A percentile compares a stretch with the other conserved stretches of the same genome.
Conservation (phyloP, 2,113 vertebrate species). For the Lethenteron reissneri region DNA sequence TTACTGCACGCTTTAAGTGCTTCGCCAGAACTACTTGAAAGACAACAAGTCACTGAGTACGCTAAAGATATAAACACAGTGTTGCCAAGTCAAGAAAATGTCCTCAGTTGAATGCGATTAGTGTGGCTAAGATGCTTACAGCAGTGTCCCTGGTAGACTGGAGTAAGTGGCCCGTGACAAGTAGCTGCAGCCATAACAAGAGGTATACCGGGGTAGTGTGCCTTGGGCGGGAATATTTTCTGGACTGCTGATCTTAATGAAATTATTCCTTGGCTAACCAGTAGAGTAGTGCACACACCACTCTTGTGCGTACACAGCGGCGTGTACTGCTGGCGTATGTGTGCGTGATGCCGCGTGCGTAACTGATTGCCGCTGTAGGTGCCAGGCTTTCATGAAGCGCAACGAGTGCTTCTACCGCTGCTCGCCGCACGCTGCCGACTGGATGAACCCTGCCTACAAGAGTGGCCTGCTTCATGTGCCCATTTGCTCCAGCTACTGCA, state of each 20-base stretch:
- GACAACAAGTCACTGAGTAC: too few relatives aligned
- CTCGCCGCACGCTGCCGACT: constrained; percentile 22
- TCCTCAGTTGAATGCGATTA: too few relatives aligned
- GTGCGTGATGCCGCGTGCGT: too few relatives aligned
- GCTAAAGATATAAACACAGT: too few relatives aligned
- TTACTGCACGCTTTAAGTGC: too few relatives aligned
- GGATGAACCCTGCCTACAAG: constrained; percentile 17
- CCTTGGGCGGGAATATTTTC: constrained; percentile 8
- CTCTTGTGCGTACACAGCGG: constrained; percentile 9
- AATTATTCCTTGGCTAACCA: constrained; percentile 14
- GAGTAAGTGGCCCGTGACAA: too few relatives aligned
- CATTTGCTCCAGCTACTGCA: constrained; percentile 25
- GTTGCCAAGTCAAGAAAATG: too few relatives aligned
- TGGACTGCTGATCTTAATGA: constrained; percentile 12
- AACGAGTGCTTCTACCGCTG: constrained; percentile 31
- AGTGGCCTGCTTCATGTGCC: constrained; percentile 20
- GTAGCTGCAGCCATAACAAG: constrained; percentile 18
- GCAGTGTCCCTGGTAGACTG: too few relatives aligned
- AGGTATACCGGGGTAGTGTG: constrained; percentile 16
- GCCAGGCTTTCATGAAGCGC: constrained; percentile 28
- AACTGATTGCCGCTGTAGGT: constrained; percentile 18
- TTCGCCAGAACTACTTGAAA: too few relatives aligned
- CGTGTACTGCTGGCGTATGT: constrained; percentile 13
- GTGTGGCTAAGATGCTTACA: too few relatives aligned
- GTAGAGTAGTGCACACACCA: constrained; percentile 13